These are phyloP conservation scores for Tribolium freemani DNA, from an alignment of 2,888 invertebrate genomes.

Conservation along the genomic window DNA sequence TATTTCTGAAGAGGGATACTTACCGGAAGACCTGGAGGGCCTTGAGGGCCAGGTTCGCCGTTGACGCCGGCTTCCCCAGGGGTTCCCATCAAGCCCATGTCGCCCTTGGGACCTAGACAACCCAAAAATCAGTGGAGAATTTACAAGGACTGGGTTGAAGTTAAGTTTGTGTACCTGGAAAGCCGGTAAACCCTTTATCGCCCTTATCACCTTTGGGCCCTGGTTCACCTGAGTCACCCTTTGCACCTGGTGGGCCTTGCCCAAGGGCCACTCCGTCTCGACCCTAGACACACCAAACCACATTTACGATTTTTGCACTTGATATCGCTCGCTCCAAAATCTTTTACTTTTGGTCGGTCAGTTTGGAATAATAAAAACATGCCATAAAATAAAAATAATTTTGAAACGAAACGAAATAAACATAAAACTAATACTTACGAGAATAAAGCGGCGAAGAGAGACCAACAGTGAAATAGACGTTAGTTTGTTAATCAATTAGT, in stretches of 20 bases:
- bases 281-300: constrained; percentile 69
- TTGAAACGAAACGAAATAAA: constrained; percentile 34
- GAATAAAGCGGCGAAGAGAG: constrained; percentile 47
- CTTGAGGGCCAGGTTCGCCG: constrained; percentile 88
- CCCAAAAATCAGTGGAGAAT: background rate
- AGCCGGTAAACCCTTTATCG: constrained; percentile 70
- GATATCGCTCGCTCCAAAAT: background rate
- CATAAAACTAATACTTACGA: constrained; percentile 52
- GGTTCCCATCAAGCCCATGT: constrained; percentile 81
- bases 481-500: constrained; percentile 58
- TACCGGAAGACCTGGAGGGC: constrained; percentile 87
- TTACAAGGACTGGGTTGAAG: background rate
- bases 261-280: constrained; percentile 72
- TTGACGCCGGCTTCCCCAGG: constrained; percentile 81
- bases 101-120: constrained; percentile 79
- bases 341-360: background rate
- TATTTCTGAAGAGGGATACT: constrained; percentile 60
- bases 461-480: constrained; percentile 45
- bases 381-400: constrained; percentile 44
- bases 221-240: constrained; percentile 72
- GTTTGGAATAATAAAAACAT: constrained; percentile 31
- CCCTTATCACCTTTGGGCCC: constrained; percentile 70
- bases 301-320: constrained; percentile 42
- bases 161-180: constrained; percentile 65
- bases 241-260: constrained; percentile 76